phyloP scores from a whole-genome alignment of 2,113 vertebrate genomes.

The Pantherophis guttatus region DNA sequence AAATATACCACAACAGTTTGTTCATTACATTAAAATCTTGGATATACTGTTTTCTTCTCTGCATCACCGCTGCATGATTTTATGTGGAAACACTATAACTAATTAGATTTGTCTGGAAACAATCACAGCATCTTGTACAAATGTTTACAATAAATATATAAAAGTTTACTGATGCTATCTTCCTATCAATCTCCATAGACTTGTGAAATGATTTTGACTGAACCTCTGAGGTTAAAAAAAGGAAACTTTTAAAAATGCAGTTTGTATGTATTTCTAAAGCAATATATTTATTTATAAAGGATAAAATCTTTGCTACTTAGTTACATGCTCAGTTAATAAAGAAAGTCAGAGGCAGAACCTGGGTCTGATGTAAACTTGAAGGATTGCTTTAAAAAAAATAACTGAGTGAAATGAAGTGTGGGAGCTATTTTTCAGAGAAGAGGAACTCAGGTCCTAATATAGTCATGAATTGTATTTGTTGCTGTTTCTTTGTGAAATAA shows the following conservation, averaged over 20 bases:
- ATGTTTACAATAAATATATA: constrained; percentile 61
- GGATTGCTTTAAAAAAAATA: neutral
- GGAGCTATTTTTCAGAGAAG: neutral
- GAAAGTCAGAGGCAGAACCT: neutral
- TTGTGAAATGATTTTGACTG: constrained; percentile 14
- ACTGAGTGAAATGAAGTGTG: neutral
- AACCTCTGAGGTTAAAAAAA: constrained; percentile 33
- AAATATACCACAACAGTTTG: constrained; percentile 47
- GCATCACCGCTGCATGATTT: constrained; percentile 42
- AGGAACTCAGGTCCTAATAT: neutral
- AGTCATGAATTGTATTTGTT: neutral
- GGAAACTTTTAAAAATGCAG: constrained; percentile 8
- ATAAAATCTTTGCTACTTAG: constrained; percentile 18
- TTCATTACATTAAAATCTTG: constrained; percentile 47
- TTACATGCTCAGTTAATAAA: neutral
- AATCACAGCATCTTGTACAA: constrained; percentile 62
- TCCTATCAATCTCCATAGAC: constrained; percentile 54
- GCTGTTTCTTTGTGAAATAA: neutral
- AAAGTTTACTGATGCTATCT: constrained; percentile 55
- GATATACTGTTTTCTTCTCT: constrained; percentile 38
- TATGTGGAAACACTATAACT: constrained; percentile 62
- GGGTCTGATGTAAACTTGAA: neutral
- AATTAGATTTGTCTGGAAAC: constrained; percentile 65
- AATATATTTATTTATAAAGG: constrained; percentile 14
- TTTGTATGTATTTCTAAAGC: neutral